phyloP scores from a whole-genome alignment of 2,888 invertebrate genomes.

The Polymixis lichenea region DNA sequence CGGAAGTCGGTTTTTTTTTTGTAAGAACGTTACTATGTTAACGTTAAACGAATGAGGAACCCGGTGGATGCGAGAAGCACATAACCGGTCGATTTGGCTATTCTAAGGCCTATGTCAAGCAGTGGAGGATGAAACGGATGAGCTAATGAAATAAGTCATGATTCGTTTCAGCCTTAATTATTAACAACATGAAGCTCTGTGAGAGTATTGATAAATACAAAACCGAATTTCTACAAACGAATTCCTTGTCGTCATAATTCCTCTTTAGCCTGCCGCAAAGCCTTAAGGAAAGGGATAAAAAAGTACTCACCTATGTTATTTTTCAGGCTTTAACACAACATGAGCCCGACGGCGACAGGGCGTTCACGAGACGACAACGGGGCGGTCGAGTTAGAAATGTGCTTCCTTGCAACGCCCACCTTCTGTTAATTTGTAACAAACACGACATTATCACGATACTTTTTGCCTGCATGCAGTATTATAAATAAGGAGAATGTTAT shows the following conservation, averaged over 20 bases:
- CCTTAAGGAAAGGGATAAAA: neutral
- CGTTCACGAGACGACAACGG: slow-evolving; percentile 40
- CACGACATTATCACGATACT: slow-evolving; percentile 50
- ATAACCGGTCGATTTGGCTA: too few species aligned
- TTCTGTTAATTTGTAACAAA: slow-evolving; percentile 58
- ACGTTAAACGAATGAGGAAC: too few species aligned
- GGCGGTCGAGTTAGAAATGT: slow-evolving; percentile 49
- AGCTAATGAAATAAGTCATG: too few species aligned
- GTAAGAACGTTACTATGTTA: too few species aligned
- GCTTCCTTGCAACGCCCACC: slow-evolving; percentile 53
- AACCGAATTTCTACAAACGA: neutral
- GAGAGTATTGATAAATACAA: too few species aligned
- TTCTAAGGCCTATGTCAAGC: too few species aligned
- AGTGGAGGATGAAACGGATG: too few species aligned
- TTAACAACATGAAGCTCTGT: too few species aligned
- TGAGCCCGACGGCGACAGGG: slow-evolving; percentile 22
- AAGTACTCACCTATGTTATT: slow-evolving; percentile 41
- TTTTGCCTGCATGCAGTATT: slow-evolving; percentile 41
- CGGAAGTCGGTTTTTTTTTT: too few species aligned
- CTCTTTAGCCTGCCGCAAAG: neutral
- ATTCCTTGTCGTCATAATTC: neutral
- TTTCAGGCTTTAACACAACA: slow-evolving; percentile 26
- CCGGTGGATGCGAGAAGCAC: too few species aligned
- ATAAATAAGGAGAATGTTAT: slow-evolving; percentile 31
- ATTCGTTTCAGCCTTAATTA: too few species aligned